Evolutionary conservation across 2,888 invertebrate genomes (phyloP).

Genomic region (Opisthograptis luteolata): DNA sequence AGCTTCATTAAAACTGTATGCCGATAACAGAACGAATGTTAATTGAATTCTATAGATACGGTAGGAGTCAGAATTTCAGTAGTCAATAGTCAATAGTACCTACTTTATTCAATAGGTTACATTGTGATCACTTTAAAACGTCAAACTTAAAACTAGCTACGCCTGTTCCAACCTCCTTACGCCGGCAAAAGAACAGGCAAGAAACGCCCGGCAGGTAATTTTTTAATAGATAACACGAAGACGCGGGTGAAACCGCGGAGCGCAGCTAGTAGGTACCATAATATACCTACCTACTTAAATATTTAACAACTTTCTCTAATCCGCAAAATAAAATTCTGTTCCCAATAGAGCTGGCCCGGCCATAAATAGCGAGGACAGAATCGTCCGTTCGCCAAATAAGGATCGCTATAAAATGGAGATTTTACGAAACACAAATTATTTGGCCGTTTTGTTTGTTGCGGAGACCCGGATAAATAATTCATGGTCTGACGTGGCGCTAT

Average conservation of each 20-base stretch:
- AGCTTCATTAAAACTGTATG: neutral
- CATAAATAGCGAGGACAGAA: slow-evolving; percentile 4
- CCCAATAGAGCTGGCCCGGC: slow-evolving; percentile 1
- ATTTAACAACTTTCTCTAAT: slow-evolving; percentile 10
- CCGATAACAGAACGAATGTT: neutral
- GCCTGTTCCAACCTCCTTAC: too few relatives aligned
- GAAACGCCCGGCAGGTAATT: too few relatives aligned
- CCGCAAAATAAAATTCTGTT: slow-evolving; percentile 9
- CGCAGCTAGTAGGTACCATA: too few relatives aligned
- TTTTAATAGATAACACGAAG: too few relatives aligned
- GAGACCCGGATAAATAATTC: slow-evolving; percentile 13
- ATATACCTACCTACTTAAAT: too few relatives aligned
- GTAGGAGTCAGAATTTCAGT: too few relatives aligned
- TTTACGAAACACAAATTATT: slow-evolving; percentile 11
- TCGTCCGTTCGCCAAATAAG: slow-evolving; percentile 6
- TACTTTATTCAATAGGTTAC: too few relatives aligned
- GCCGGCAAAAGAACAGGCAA: too few relatives aligned
- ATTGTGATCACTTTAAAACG: too few relatives aligned
- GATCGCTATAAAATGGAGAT: neutral
- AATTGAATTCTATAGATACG: neutral
- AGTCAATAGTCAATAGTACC: too few relatives aligned
- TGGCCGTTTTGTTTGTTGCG: neutral
- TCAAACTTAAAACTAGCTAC: too few relatives aligned
- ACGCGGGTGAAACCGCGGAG: too few relatives aligned
- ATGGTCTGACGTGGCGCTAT: neutral